Evolutionary conservation across 2,113 vertebrate genomes (phyloP), one percentile per base, ranked within the genome.

Genomic region (Raja brachyura): DNA sequence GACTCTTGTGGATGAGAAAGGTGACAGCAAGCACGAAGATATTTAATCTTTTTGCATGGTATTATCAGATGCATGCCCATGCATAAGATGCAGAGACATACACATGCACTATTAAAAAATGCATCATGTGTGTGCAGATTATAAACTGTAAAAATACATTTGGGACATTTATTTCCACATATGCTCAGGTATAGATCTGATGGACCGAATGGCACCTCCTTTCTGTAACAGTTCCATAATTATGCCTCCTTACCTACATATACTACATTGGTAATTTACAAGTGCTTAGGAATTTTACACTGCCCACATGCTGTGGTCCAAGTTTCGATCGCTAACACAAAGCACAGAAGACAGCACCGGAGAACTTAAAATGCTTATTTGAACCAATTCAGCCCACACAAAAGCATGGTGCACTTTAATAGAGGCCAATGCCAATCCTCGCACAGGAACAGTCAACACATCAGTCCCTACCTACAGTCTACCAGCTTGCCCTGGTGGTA

Each of bases 401-500:
- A 76, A 1, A 31, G 7, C 16, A 22, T 56, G 56, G 4, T 66
- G 88, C 33, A 92, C 18, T 92, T 48, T 2, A 73, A 73, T 9
- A 54, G 90, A 25, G 13, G 48, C 39, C 33, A 48, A 0, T 73
- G 33, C 90, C 20, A 73, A 48, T 16, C 3, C 18, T 92, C 33
- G 28, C 70, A 14, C 33, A 73, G 20, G 39, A 92, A 22, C 6
- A 18, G 31, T 11, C 16, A 70, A 48, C 5, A 54, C 4, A 4
- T 22, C 9, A 73, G 22, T 4, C 22, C 68, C 90, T 95, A 99
- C 99, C 98, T 99, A 98, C 99, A 99, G 95, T 99, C 98, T 93
- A 99, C 97, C 93, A 99, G 96, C 94, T 96, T 97, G 94, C 97
- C 98, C 95, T 99, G 98, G 94, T 99, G 98, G 95, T 98, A 98